phyloP scores from a whole-genome alignment of 2,797 vertebrate genomes.

The Jordanella pulchra region DNA sequence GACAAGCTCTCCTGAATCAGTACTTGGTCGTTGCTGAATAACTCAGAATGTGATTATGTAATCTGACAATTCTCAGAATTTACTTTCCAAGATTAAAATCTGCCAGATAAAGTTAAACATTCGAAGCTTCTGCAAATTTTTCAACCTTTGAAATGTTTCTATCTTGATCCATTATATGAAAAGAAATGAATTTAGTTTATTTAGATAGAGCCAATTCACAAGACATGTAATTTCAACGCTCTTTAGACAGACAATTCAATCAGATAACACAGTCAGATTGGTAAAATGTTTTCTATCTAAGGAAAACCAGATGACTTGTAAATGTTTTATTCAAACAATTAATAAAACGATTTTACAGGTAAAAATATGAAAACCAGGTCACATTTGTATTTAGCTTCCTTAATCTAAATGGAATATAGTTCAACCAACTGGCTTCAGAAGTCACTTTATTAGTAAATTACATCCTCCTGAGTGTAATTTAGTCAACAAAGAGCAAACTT shows the following conservation, averaged over 20 bases:
- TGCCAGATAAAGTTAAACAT: background rate
- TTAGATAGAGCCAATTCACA: too few species aligned
- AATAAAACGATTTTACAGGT: background rate
- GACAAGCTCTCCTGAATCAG: slow-evolving; percentile 9
- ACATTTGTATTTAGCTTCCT: background rate
- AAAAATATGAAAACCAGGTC: background rate
- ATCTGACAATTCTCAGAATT: background rate
- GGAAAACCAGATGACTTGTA: too few species aligned
- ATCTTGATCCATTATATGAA: background rate
- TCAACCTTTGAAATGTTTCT: background rate
- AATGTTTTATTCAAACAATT: background rate
- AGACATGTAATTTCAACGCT: too few species aligned
- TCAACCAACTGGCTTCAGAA: background rate
- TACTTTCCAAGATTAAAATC: background rate
- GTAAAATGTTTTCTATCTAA: too few species aligned
- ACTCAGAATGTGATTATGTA: slow-evolving; percentile 12
- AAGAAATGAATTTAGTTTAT: background rate
- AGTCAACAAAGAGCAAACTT: background rate
- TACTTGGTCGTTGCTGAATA: slow-evolving; percentile 18
- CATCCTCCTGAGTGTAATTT: background rate
- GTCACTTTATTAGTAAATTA: background rate
- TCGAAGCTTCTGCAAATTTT: background rate
- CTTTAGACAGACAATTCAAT: too few species aligned
- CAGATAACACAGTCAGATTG: too few species aligned
- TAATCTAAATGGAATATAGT: background rate